Base-by-base conservation (phyloP, 1,140 invertebrate genomes). In the Stegodyphus mimosarum region DNA sequence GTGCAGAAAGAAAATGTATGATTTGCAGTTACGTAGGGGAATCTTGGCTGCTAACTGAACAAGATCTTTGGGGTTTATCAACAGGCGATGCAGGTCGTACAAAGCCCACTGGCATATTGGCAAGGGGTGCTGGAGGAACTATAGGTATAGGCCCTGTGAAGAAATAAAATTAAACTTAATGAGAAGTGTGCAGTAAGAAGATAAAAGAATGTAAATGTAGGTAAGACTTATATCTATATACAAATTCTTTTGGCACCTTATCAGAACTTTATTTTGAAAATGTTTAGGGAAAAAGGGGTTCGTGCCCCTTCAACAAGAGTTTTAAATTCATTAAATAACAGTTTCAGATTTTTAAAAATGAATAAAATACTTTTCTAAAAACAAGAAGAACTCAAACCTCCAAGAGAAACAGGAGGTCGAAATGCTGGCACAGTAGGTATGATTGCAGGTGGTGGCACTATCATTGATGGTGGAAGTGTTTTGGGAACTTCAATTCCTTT, bases 401-500 rank as follows among this genome's bases (percentile, higher is more conserved):
- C 83, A 71, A 77, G 51, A 49, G 83, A 10, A 3, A 77, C 74
- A 76, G 78, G 67, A 69, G 87, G 60, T 55, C 87, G 87, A 81
- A 87, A 87, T 50, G 55, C 87, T 67, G 79, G 66, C 18, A 84
- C 60, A 52, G 64, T 18, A 13, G 81, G 80, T n/a, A 87, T 85
- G 51, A 87, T 51, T 7, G 70, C 71, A 17, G 84, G 10, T 55
- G 84, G 9, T 18, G 74, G 78, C n/a, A 50, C 55, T 66, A 87
- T 33, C 64, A 99, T 90, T 86, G 93, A 92, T 48, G 94, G 93
- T 69, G 98, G 98, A 73, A 99, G 91, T 6, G 92, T 90, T 89
- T 95, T 94, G 2, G 98, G 98, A 81, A 99, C 92, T 90, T 98
- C 96, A 90, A 95, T 94, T 15, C 97, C 97, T 87, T 96, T 93